Percentiles rank a stretch among this genome's conserved stretches.
Conservation (phyloP, 2,797 vertebrate species). For the Merluccius polli region DNA sequence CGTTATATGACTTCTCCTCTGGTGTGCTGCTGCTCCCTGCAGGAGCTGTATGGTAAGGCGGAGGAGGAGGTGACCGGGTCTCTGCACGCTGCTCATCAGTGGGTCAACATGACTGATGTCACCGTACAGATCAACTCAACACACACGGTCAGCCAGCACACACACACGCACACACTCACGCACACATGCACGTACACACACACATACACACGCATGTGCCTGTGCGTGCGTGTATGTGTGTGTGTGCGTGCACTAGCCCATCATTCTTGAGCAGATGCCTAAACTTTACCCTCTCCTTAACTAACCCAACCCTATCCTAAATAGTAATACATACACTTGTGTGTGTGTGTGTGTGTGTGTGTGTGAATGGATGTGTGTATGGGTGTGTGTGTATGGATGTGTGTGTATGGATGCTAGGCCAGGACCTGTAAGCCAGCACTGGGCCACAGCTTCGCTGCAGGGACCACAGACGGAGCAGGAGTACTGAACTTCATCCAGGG, state of each 20-base stretch:
- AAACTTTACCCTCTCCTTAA: no score
- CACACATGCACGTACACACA: no score
- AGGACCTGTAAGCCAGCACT: slow-evolving; percentile 90
- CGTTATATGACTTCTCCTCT: background rate
- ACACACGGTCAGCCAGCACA: slow-evolving; percentile 72
- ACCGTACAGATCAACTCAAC: slow-evolving; percentile 79
- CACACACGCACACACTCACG: slow-evolving; percentile 7
- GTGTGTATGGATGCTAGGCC: slow-evolving; percentile 62
- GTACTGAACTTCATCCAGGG: slow-evolving; percentile 91
- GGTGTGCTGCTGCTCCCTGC: slow-evolving; percentile 22
- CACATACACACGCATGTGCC: no score
- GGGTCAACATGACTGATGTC: slow-evolving; percentile 89
- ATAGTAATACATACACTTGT: no score
- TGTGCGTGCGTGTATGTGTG: no score
- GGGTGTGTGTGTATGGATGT: no score
- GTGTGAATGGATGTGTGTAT: slow-evolving; percentile 8
- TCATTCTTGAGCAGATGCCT: no score
- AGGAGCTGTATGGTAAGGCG: slow-evolving; percentile 81
- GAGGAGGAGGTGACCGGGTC: slow-evolving; percentile 74
- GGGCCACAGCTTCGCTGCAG: slow-evolving; percentile 93
- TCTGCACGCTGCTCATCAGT: slow-evolving; percentile 83
- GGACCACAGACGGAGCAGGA: slow-evolving; percentile 88
- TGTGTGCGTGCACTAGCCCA: no score
- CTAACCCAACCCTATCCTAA: no score
- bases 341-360: slow-evolving; percentile 4